Evolutionary conservation across 2,797 vertebrate species (phyloP), one percentile per base, ranked within the genome.

Genomic region (Sebastes taczanowskii): DNA sequence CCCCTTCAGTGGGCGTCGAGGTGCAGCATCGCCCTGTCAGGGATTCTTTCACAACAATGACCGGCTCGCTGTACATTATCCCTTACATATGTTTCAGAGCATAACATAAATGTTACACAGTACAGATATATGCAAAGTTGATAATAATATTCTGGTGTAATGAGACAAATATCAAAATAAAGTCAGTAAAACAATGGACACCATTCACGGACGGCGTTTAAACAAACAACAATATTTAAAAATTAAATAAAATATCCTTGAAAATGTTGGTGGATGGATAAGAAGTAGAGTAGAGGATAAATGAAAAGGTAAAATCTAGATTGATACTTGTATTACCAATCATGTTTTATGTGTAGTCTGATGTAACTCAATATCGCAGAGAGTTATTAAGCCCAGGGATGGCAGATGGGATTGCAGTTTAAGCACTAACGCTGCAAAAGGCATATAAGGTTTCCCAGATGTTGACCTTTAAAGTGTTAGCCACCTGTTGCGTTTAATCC

Each of bases 401-500:
- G 20, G 16, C 38, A 65, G 65, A 65, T 63, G 64, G 52, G 60
- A 52, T 16, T 46, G 38, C 6, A 27, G 13, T 63, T 49, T 23
- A 5, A 75, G 67, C 29, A 70, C 53, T 27, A 62, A 66, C 8
- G 23, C 32, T 65, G 20, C 11, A 64, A 71, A 77, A 68, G n/a
- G 8, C 49, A 13, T 49, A 30, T 62, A 25, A 52, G 64, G 61
- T 62, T 16, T 23, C 7, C 72, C 88, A 88, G 88, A 88, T 88
- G 90, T 88, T 79, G 85, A 71, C 38, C 64, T 81, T 82, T 55
- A 38, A 22, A 71, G 60, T 29, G 46, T 73, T 13, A 5, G 67
- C 49, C 81, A 85, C 86, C 87, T 83, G 77, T 29, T 69, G 78
- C 11, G 13, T 81, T 85, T 88, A 91, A 88, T 88, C 86, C 69